phyloP scores from a whole-genome alignment of 2,888 invertebrate genomes.

The Oxytorus armatus region DNA sequence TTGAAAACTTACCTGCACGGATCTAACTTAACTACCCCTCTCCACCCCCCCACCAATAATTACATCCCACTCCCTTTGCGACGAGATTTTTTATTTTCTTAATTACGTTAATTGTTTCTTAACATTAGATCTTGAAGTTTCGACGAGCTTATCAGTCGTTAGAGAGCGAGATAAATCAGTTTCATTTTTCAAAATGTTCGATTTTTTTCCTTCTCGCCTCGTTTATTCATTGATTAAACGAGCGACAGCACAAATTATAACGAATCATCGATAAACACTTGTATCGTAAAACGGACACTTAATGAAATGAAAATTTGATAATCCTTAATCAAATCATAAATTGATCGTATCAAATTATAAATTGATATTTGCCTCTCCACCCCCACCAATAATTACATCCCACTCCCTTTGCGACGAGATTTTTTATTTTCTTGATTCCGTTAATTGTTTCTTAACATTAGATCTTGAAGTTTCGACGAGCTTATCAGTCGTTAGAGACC shows the following conservation, averaged over 20 bases:
- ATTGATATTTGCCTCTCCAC: no score
- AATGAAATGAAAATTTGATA: no score
- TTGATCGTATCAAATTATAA: no score
- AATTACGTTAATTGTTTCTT: slow-evolving; percentile 25
- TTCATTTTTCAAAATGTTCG: background rate
- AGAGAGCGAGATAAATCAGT: background rate
- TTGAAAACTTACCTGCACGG: slow-evolving; percentile 56
- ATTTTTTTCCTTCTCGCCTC: background rate
- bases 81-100: slow-evolving; percentile 23
- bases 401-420: slow-evolving; percentile 15
- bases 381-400: slow-evolving; percentile 31
- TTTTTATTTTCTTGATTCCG: slow-evolving; percentile 12
- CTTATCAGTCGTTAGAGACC: background rate
- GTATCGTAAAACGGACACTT: no score
- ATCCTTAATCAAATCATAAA: no score
- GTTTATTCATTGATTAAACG: background rate
- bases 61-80: slow-evolving; percentile 7
- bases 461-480: no score
- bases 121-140: no score
- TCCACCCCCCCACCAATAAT: slow-evolving; percentile 27
- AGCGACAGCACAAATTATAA: no score
- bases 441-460: slow-evolving; percentile 28
- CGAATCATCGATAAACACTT: no score
- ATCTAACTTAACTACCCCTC: slow-evolving; percentile 24
- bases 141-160: background rate